A percentile compares a stretch with the other conserved stretches of the same genome.
These are phyloP conservation scores for Cremastinae sp. DNA, from an alignment of 2,888 invertebrate species.

Conservation along the genomic window DNA sequence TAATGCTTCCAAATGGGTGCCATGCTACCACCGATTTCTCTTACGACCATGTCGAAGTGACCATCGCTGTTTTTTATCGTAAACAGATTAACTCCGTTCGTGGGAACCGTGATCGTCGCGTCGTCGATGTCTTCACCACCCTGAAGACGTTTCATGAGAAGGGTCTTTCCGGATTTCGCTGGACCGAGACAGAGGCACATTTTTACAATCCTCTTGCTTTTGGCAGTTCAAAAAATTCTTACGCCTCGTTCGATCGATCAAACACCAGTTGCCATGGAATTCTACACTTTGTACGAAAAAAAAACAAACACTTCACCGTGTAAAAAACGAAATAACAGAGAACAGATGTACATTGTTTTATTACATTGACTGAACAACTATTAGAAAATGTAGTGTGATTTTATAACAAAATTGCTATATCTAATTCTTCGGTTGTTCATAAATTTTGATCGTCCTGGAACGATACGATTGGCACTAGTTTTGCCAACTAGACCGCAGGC, in stretches of 20 bases:
- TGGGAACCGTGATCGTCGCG: conserved; percentile 90
- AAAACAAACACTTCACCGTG: too few relatives aligned
- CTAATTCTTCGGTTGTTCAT: conserved; percentile 31
- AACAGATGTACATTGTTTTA: conserved; percentile 50
- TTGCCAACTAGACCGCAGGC: conserved; percentile 27
- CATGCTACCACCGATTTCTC: conserved; percentile 92
- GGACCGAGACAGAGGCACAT: conserved; percentile 89
- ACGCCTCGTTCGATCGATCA: conserved; percentile 34
- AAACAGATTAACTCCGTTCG: conserved; percentile 90
- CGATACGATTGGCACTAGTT: conserved; percentile 34
- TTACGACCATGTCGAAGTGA: conserved; percentile 83
- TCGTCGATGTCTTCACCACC: conserved; percentile 87
- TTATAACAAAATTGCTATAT: conserved; percentile 50
- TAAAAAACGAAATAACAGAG: conserved; percentile 28
- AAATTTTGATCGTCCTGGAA: conserved; percentile 28
- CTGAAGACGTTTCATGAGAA: conserved; percentile 88
- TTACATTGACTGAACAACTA: conserved; percentile 39
- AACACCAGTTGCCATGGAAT: conserved; percentile 36
- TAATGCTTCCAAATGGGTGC: conserved; percentile 91
- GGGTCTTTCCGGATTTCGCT: conserved; percentile 90
- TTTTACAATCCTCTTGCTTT: conserved; percentile 52
- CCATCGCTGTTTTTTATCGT: conserved; percentile 83
- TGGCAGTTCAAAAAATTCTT: conserved; percentile 2
- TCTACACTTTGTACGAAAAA: neutral
- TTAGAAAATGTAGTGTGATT: conserved; percentile 45